phyloP scores from a whole-genome alignment of 2,888 invertebrate genomes.

The Blera fallax region DNA sequence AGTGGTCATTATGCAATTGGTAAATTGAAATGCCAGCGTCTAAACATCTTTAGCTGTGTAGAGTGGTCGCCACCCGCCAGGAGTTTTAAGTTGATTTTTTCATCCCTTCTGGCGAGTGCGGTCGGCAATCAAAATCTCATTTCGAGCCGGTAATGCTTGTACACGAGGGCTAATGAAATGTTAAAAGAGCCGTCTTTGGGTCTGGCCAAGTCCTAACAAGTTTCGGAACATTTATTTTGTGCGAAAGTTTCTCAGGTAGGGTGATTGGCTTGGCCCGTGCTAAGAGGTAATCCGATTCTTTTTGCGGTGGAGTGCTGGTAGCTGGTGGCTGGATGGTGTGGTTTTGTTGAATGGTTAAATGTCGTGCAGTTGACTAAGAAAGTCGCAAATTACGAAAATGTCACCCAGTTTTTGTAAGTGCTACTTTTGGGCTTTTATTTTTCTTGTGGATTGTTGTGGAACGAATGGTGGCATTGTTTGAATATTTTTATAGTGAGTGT shows the following conservation, averaged over 20 bases:
- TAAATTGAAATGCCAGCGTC: constrained; percentile 59
- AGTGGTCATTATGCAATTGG: constrained; percentile 58
- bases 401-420: constrained; percentile 24
- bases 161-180: constrained; percentile 37
- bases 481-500: constrained; percentile 30
- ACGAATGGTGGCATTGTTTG: constrained; percentile 34
- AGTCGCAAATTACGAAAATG: constrained; percentile 53
- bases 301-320: constrained; percentile 15
- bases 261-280: constrained; percentile 42
- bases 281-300: constrained; percentile 34
- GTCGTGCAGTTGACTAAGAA: constrained; percentile 27
- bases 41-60: constrained; percentile 2
- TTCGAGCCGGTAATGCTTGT: constrained; percentile 18
- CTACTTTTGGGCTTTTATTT: background rate
- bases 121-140: constrained; percentile 35
- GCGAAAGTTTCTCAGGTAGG: background rate
- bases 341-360: constrained; percentile 40
- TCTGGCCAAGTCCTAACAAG: constrained; percentile 22
- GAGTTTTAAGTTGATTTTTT: constrained; percentile 12
- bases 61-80: constrained; percentile 13
- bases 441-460: constrained; percentile 3
- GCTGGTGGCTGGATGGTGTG: constrained; percentile 16
- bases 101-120: constrained; percentile 12
- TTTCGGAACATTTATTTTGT: constrained; percentile 3
- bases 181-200: constrained; percentile 44